These are phyloP conservation scores for Picus viridis DNA, from an alignment of 2,797 vertebrate genomes.

Conservation along the genomic window DNA sequence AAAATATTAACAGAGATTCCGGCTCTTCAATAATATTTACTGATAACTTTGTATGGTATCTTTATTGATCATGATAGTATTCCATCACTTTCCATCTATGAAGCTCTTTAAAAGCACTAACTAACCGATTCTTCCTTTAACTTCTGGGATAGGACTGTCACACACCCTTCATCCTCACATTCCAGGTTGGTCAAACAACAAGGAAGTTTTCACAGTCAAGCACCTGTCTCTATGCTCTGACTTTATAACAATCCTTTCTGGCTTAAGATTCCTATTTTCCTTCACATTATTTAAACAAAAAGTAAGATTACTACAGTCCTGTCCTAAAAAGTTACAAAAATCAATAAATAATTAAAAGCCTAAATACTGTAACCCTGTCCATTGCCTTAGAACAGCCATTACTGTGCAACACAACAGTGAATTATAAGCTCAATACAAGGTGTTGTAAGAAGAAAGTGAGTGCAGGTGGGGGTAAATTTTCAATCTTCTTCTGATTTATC, in stretches of 20 bases:
- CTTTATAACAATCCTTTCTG: background rate
- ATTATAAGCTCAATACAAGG: background rate
- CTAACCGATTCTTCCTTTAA: background rate
- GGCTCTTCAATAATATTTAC: background rate
- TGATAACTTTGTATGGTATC: too few relatives aligned
- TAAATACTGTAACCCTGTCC: background rate
- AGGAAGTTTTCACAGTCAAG: background rate
- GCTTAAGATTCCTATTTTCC: background rate
- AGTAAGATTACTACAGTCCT: background rate
- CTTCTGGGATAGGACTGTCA: background rate
- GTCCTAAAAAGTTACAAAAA: background rate
- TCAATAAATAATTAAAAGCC: background rate
- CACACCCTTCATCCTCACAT: background rate
- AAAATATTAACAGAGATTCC: background rate
- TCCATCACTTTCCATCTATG: background rate
- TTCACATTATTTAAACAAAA: background rate
- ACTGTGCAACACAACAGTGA: background rate
- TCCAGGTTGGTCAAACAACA: background rate
- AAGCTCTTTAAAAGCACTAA: background rate
- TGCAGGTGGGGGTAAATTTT: background rate
- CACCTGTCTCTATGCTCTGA: background rate
- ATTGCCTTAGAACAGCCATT: background rate
- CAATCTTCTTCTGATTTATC: background rate
- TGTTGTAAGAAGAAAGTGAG: background rate
- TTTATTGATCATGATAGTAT: background rate